Conservation (phyloP, 2,113 vertebrate species). For the Oceanodroma tethys region DNA sequence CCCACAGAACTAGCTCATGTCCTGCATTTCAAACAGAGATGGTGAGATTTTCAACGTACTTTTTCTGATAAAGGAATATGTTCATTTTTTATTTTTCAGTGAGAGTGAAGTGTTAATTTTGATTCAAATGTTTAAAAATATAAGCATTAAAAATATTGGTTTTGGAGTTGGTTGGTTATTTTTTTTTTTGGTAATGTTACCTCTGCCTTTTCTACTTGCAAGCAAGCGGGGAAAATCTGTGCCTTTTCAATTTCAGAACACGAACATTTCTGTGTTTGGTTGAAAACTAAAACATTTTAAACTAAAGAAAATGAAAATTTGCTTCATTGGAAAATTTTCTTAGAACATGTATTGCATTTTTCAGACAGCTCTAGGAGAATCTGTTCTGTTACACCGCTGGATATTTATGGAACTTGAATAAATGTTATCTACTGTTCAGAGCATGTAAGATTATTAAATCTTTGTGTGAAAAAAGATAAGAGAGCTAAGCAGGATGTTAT, state of each 20-base stretch:
- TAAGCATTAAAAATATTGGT: fast-evolving
- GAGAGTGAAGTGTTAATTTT: background rate
- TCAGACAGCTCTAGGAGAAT: background rate
- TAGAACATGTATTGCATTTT: background rate
- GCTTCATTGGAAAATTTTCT: background rate
- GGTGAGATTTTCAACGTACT: background rate
- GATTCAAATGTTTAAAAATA: background rate
- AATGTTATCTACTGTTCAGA: background rate
- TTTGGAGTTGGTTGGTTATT: fast-evolving
- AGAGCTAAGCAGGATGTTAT: background rate
- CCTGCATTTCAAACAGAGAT: background rate
- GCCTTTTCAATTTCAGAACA: background rate
- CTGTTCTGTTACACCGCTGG: background rate
- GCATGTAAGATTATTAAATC: background rate
- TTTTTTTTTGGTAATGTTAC: background rate
- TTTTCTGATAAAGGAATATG: background rate
- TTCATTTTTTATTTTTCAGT: background rate
- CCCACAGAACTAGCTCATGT: background rate
- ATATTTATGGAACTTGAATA: background rate
- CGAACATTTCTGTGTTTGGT: background rate
- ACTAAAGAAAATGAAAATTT: background rate
- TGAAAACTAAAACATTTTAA: background rate
- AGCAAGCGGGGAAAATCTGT: background rate
- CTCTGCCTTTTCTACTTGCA: background rate
- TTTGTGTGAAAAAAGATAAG: background rate